Evolutionary conservation across 1,140 invertebrate genomes (phyloP).

Genomic region (Plodia interpunctella): DNA sequence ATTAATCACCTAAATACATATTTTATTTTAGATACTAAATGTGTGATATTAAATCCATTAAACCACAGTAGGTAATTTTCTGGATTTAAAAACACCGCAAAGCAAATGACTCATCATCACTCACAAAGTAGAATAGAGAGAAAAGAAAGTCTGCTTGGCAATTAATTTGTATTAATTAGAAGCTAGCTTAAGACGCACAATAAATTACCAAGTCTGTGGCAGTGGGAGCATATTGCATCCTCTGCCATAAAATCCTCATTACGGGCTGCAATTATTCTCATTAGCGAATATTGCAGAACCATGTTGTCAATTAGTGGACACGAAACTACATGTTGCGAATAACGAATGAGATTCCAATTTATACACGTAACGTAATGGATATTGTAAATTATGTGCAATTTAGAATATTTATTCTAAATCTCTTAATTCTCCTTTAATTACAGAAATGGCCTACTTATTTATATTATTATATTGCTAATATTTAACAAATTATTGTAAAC

Average conservation of each 20-base stretch:
- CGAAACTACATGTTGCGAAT: constrained; percentile 4
- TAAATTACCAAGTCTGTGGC: constrained; percentile 29
- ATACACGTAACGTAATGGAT: constrained; percentile 8
- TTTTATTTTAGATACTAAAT: no score
- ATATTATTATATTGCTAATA: no score
- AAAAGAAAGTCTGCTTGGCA: background rate
- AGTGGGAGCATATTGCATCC: constrained; percentile 15
- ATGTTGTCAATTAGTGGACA: constrained; percentile 28
- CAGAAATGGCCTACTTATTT: no score
- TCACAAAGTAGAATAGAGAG: background rate
- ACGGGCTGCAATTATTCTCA: constrained; percentile 34
- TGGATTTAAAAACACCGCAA: no score
- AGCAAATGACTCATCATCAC: background rate
- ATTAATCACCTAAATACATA: no score
- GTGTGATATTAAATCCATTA: no score
- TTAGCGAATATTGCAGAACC: constrained; percentile 33
- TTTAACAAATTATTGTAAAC: no score
- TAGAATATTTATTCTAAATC: constrained; percentile 12
- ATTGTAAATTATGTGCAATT: constrained; percentile 20
- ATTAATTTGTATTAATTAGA: constrained; percentile 36
- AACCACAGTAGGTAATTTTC: no score
- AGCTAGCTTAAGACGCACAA: constrained; percentile 19
- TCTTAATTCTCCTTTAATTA: no score
- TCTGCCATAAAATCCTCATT: constrained; percentile 37
- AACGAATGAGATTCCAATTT: background rate